Conservation (phyloP, 2,888 invertebrate species). For the Chaetoderma sp. region DNA sequence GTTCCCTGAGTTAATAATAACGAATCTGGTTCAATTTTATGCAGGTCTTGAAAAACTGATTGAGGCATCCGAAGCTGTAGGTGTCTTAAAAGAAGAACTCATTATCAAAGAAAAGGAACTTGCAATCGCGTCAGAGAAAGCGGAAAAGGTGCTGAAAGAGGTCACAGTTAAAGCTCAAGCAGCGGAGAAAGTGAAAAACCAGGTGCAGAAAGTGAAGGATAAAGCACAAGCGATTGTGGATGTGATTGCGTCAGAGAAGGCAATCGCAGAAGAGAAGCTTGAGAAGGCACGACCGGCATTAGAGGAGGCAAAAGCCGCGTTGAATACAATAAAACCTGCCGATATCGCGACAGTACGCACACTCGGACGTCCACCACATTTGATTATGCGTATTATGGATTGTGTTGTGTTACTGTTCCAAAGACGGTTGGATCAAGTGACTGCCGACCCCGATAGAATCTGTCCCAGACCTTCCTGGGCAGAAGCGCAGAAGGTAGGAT, state of each 20-base stretch:
- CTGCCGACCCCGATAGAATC: constrained; percentile 61
- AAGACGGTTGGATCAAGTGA: constrained; percentile 54
- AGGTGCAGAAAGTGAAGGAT: constrained; percentile 70
- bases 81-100: constrained; percentile 82
- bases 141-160: constrained; percentile 75
- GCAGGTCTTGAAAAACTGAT: constrained; percentile 67
- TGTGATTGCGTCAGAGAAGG: constrained; percentile 64
- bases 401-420: constrained; percentile 68
- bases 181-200: constrained; percentile 69
- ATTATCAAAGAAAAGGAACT: constrained; percentile 87
- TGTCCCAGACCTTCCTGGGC: constrained; percentile 67
- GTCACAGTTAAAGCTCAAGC: constrained; percentile 68
- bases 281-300: constrained; percentile 68
- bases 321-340: constrained; percentile 71
- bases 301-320: constrained; percentile 69
- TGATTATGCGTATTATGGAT: constrained; percentile 71
- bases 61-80: constrained; percentile 75
- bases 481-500: constrained; percentile 65
- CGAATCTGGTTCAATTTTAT: too few relatives aligned
- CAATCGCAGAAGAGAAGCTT: constrained; percentile 65
- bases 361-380: constrained; percentile 69
- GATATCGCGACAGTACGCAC: constrained; percentile 69
- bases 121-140: constrained; percentile 82
- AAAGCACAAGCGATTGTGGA: constrained; percentile 70
- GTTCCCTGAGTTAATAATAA: too few relatives aligned